A percentile compares a stretch with the other conserved stretches of the same genome.
Evolutionary conservation across 2,113 vertebrate species (phyloP).

Genomic region (Neomonachus schauinslandi): DNA sequence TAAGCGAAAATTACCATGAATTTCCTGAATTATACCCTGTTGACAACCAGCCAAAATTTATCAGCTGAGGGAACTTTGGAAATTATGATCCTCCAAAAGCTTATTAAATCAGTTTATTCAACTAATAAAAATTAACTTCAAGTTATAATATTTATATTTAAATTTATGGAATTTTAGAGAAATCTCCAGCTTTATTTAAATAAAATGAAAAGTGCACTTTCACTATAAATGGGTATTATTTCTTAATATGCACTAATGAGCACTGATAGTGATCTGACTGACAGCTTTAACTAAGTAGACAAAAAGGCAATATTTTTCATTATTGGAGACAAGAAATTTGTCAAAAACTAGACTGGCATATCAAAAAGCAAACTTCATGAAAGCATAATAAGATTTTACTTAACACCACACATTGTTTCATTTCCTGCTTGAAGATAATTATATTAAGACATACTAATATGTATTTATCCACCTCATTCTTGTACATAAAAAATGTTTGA

Average conservation of each 20-base stretch:
- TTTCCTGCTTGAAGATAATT: not conserved
- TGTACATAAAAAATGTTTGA: not conserved
- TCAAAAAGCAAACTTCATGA: not conserved
- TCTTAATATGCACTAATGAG: not conserved
- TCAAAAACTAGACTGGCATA: not conserved
- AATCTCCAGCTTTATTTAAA: not conserved
- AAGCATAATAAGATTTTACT: not conserved
- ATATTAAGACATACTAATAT: not conserved
- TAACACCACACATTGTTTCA: not conserved
- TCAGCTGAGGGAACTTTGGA: not conserved
- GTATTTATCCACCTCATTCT: not conserved
- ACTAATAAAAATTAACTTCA: not conserved
- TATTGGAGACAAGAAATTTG: not conserved
- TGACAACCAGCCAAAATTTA: not conserved
- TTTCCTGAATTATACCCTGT: not conserved
- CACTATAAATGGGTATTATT: not conserved
- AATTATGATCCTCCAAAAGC: not conserved
- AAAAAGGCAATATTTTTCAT: not conserved
- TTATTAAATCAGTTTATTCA: not conserved
- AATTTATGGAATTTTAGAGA: not conserved
- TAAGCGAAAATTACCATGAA: not conserved
- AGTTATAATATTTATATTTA: not conserved
- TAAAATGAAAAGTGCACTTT: not conserved
- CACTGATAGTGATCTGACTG: not conserved
- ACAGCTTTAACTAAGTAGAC: not conserved